Evolutionary conservation across 2,113 vertebrate genomes (phyloP), one percentile per base, ranked within the genome.

Genomic region (Potamarius usumacintae): DNA sequence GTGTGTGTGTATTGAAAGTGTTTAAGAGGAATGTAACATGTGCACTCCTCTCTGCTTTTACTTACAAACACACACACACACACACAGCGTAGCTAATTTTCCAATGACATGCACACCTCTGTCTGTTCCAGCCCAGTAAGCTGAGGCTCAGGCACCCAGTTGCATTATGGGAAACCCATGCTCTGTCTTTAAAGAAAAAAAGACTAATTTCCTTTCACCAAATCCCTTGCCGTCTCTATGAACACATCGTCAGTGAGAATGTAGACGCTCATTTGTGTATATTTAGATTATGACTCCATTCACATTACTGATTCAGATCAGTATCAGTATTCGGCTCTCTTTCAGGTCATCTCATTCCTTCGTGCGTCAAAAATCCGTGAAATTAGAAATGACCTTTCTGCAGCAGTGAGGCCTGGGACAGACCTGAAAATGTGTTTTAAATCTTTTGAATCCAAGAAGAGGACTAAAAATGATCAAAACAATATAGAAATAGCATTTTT

Each of bases 21-120:
- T 92, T 92, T 92, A 90, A 82, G 86, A 85, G 90, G 91, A 92
- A 89, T 89, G 85, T 92, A 89, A 82, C 90, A 88, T 90, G 90
- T 88, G 84, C 91, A 92, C 90, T 89, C 86, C 86, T 87, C 84
- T 91, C 88, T 87, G 76, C 82, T 2, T 81, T 89, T 90, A 76
- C 85, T 87, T 77, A 52, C 8, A 25, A 0, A 52, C 7, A 77
- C 52, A 2, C 27, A 17, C 42, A 50, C 22, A 67, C 85, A 79
- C 69, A 76, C 25, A 25, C 17, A 7, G 14, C 83, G 53, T 82
- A 15, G 6, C 57, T 86, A 42, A 55, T 78, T 76, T 83, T 48
- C 48, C 11, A 62, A 58, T 83, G 60, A 74, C 84, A 84, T 63
- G 25, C 60, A 27, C 15, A 63, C 20, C 50, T 78, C 83, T 78